A percentile compares a stretch with the other conserved stretches of the same genome.
Conservation (phyloP, 2,113 vertebrate species). For the Harpagus bidentatus region DNA sequence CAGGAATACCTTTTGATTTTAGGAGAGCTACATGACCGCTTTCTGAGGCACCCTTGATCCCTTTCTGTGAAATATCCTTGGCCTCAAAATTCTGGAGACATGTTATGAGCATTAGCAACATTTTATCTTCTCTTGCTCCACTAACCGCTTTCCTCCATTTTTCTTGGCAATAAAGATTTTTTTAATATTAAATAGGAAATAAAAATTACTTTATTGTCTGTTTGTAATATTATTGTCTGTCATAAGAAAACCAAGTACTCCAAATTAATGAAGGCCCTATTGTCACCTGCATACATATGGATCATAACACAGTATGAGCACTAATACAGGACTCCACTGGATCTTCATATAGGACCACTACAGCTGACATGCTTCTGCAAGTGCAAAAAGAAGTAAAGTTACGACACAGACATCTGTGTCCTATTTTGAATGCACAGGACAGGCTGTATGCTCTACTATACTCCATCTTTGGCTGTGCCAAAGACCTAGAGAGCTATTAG, state of each 20-base stretch:
- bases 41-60: background rate
- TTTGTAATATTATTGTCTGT: background rate
- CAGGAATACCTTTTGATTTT: background rate
- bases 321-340: background rate
- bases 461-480: background rate
- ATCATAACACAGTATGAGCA: accelerated
- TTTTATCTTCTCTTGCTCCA: background rate
- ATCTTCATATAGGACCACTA: background rate
- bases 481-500: background rate
- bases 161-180: background rate
- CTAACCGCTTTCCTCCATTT: background rate
- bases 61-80: background rate
- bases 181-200: background rate
- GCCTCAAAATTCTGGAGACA: background rate
- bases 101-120: accelerated
- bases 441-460: background rate
- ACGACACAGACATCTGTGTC: background rate
- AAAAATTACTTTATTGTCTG: background rate
- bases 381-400: background rate
- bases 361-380: background rate
- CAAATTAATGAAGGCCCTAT: background rate
- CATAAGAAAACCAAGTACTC: background rate
- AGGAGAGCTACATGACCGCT: background rate
- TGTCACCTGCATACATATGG: background rate
- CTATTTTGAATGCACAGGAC: background rate